Percentiles rank a stretch among this genome's conserved stretches.
Conservation (phyloP, 2,113 vertebrate species). For the Phocoena phocoena region DNA sequence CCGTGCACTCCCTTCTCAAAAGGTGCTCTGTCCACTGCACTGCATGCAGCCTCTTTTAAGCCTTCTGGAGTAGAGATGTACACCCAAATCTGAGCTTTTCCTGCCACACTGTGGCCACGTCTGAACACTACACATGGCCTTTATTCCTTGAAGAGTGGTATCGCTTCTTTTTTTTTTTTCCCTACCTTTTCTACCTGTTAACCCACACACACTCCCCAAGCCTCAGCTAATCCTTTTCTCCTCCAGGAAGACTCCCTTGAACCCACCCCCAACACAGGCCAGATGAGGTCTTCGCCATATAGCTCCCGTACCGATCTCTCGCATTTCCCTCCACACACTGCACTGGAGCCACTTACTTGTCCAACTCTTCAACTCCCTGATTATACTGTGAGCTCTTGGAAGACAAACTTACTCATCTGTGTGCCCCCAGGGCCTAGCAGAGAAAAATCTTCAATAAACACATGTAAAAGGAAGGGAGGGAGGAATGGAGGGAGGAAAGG, state of each 20-base stretch:
- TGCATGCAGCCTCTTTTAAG: neutral
- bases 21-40: neutral
- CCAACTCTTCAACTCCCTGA: neutral
- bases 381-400: neutral
- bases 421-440: neutral
- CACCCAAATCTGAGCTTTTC: neutral
- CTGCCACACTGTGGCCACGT: constrained; percentile 62
- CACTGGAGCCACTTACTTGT: rapidly evolving
- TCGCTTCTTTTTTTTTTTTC: no score
- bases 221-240: neutral
- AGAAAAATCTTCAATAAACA: neutral
- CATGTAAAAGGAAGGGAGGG: neutral
- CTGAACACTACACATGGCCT: neutral
- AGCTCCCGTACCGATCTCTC: no score
- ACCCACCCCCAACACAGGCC: neutral
- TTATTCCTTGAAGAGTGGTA: neutral
- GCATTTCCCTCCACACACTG: neutral
- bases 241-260: neutral
- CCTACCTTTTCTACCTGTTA: neutral
- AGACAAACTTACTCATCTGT: neutral
- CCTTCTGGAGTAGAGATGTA: neutral
- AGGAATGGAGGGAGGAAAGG: no score
- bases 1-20: neutral
- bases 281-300: neutral
- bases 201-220: neutral